Evolutionary conservation across 2,888 invertebrate genomes (phyloP), one percentile per base, ranked within the genome.

Genomic region (Hoplodrina ambigua): DNA sequence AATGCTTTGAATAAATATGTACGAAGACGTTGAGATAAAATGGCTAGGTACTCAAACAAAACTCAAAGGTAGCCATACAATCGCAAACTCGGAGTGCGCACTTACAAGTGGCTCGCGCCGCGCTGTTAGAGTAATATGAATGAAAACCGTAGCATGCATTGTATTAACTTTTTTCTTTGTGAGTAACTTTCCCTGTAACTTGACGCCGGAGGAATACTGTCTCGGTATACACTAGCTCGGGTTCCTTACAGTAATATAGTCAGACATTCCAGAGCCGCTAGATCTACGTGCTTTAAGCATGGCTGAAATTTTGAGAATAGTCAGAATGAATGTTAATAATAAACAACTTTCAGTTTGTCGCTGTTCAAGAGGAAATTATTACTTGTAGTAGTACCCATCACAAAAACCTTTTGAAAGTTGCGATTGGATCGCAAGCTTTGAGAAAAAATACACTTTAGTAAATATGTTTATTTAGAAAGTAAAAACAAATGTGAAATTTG

Each of bases 111-210:
- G 11, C n/a, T 37, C 10, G 15, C 5, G 63, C 11, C 10, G 46
- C 46, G 54, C 37, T 66, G 52, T 2, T 25, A 25, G 8, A 19
- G 2, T 20, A 59, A 19, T 41, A 50, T 19, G 52, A 56, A 20
- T 33, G 50, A 53, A 52, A 61, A 69, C 30, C 30, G 37, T 49
- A 44, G 20, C 30, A 25, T 20, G 69, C 64, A 69, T 69, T 77
- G 73, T 72, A 52, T 67, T 41, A 54, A 76, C 7, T 73, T 71
- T 64, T 67, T 61, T 65, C 73, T 50, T 62, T 65, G 61, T 69
- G 25, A 20, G 19, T 5, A 69, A 69, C 49, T 78, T 60, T 13
- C 11, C 1, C 52, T 20, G n/a, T 11, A 41, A 59, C 37, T 60
- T 37, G 50, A 25, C 10, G 33, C 20, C 13, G 15, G 10, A 11